Base-by-base conservation (phyloP, 2,113 vertebrate genomes). In the Xiphophorus maculatus region DNA sequence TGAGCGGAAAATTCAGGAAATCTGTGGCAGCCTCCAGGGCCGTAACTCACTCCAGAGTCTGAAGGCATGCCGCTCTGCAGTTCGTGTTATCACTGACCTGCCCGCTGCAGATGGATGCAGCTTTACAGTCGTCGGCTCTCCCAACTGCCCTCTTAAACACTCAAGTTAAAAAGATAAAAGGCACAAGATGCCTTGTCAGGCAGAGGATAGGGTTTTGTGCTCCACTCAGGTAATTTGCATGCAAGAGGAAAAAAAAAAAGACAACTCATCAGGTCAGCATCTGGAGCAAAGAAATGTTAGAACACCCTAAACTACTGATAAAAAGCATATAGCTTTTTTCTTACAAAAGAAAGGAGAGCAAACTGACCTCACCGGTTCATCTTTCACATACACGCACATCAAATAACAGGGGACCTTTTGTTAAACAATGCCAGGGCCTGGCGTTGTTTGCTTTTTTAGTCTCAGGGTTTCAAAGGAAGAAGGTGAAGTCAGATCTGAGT, bases 91-190 rank as follows among this genome's bases (percentile, higher is more conserved):
- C 87, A 73, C 84, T 75, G 82, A 79, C 72, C 85, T 77, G 84
- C 63, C 79, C 15, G 76, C 82, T 42, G 88, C 85, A 90, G 81
- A 88, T 86, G 90, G 84, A 86, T 83, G 77, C 76, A 68, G 88
- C 87, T 91, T 92, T 88, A 91, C 82, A 79, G 88, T 82, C 81
- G 64, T 63, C 65, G 9, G 80, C 80, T 74, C 81, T 92, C 90
- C 91, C 90, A 73, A 83, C 74, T 79, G 92, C 28, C 86, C 87
- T 84, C 87, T 92, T 86, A 91, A 92, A 92, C 85, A 77, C 87
- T 90, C 89, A 78, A 80, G 77, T 84, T 74, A 73, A 88, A 93
- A 92, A 92, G 92, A 91, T 93, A 87, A 93, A 91, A 92, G 91
- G 84, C 81, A 80, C n/a, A 33, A 88, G 80, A 89, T 87, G 88